Base-by-base conservation (phyloP, 2,888 invertebrate species). In the Brachypterus glaber region DNA sequence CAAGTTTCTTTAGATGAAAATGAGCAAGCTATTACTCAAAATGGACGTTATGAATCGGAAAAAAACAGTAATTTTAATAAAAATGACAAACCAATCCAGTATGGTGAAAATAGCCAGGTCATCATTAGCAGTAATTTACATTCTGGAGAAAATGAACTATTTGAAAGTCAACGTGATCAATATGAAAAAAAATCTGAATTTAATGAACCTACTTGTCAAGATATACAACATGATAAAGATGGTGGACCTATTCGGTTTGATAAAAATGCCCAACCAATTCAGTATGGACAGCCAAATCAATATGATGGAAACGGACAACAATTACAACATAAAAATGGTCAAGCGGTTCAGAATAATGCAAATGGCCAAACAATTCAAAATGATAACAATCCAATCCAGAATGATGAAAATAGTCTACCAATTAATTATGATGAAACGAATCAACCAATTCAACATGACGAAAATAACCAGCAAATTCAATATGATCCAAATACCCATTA, bases 391-490 rank as follows among this genome's bases (percentile, higher is more conserved):
- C 18, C 49, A 30, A 36, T 25, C 14, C 38, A 52, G 36, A 55
- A 51, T 33, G 48, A 56, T 35, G 46, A 52, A 41, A 48, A 48
- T 35, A 46, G 48, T 12, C 52, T 56, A 34, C 40, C 40, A 16
- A 31, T 46, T 8, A 39, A 45, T n/a, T 54, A 53, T 34, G 49
- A 52, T 24, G 50, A 55, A 34, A 47, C 41, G 31, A 52, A 47
- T 4, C 53, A 54, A 34, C 44, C 45, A 11, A 36, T 50, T 17
- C 52, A 51, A 17, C 52, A 54, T 34, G 51, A 55, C 32, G 49
- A 49, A 44, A 46, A 48, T 39, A 51, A 47, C 1, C 53, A 52
- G 35, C 24, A 38, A 11, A 36, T 16, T 21, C 32, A 36, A 21
- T 47, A 49, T 15, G 43, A 40, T 24, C 37, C 37, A 34, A 45